Conservation (phyloP, 2,888 invertebrate genomes). For the Eudasyphora cyanicolor region DNA sequence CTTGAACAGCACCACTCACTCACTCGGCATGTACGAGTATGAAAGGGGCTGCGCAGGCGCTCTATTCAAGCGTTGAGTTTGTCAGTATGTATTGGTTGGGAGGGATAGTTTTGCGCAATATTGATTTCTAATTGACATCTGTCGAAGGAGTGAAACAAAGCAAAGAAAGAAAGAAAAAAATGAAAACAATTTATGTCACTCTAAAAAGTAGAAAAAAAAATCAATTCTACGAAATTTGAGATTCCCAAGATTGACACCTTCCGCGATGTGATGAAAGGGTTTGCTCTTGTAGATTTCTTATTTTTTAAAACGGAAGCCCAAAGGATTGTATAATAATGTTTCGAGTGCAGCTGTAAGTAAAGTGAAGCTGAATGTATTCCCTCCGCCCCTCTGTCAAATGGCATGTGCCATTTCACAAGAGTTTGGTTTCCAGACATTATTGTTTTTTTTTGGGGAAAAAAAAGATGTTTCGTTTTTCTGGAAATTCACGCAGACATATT, state of each 20-base stretch:
- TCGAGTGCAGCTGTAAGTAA: constrained; percentile 51
- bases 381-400: constrained; percentile 26
- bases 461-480: constrained; percentile 5
- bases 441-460: constrained; percentile 7
- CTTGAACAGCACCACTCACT: neutral
- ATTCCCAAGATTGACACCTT: constrained; percentile 46
- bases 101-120: constrained; percentile 67
- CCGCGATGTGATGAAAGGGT: constrained; percentile 27
- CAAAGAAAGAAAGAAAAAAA: neutral
- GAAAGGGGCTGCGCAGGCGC: neutral
- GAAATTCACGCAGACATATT: constrained; percentile 48
- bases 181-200: constrained; percentile 23
- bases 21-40: neutral
- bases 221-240: constrained; percentile 10
- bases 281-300: constrained; percentile 1
- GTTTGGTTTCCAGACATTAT: neutral
- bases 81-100: neutral
- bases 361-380: neutral
- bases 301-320: neutral
- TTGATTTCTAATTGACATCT: constrained; percentile 72
- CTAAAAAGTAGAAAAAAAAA: constrained; percentile 22
- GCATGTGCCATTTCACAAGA: constrained; percentile 61
- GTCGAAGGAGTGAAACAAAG: no score
- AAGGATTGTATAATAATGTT: constrained; percentile 31
- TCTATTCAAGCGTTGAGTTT: neutral